Base-by-base conservation (phyloP, 2,888 invertebrate species). In the Oeneis ivallda region DNA sequence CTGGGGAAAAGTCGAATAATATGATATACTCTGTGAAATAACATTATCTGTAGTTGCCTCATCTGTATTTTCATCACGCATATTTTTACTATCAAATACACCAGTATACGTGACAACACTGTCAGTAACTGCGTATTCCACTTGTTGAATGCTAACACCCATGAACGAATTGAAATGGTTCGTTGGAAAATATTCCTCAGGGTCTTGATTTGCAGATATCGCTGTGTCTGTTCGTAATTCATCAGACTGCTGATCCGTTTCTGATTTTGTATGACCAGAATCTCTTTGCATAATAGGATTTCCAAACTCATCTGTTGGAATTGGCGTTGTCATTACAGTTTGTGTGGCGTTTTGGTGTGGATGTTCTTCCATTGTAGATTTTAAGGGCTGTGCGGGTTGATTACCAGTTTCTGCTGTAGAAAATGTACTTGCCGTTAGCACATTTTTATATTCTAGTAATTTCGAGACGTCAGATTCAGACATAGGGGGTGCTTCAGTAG, bases 201-300 rank as follows among this genome's bases (percentile, higher is more conserved):
- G 74, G 26, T 70, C 64, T 64, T 74, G 73, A 13, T 68, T 65
- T 5, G 73, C 67, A 2, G 73, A 72, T 64, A 74, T 72, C 0
- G 73, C 70, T n/a, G 71, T 68, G 47, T 66, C 59, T 39, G 11
- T 52, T 15, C 65, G 62, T 26, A 54, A 9, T 13, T 68, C 52
- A 2, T 62, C 7, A 34, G 34, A 37, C 3, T 19, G 56, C 10
- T 11, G 26, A 11, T 53, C 41, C 17, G 60, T 9, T 6, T 17
- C 37, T 19, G 17, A 49, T 37, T 63, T 71, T 5, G 71, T 10
- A 1, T 56, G 19, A 11, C 6, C 17, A 54, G 6, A 5, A 6
- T 37, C 11, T 9, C 17, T 19, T 41, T 56, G 19, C 7, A 39
- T 17, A 13, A 39, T 17, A 13, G 56, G 53, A 53, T 53, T 56